Conservation (phyloP, 2,113 vertebrate species). For the Oenanthe melanoleuca region DNA sequence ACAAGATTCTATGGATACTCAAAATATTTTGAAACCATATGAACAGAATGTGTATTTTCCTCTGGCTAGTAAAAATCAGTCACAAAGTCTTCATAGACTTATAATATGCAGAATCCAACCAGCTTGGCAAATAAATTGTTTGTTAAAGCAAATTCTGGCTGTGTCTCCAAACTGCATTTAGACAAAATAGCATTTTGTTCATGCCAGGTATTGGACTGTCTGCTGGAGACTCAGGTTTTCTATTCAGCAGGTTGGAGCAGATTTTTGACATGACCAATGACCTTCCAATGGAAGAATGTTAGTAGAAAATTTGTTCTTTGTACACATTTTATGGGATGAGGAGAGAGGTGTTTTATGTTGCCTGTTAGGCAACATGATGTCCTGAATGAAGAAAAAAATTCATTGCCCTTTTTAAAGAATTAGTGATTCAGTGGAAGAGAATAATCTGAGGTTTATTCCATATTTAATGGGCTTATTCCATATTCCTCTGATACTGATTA, state of each 20-base stretch:
- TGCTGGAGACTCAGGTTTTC: background rate
- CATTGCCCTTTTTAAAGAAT: background rate
- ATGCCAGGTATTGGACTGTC: background rate
- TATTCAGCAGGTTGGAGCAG: slow-evolving; percentile 1
- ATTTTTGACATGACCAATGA: background rate
- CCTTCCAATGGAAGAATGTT: slow-evolving; percentile 5
- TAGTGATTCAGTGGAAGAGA: background rate
- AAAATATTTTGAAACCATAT: slow-evolving; percentile 72
- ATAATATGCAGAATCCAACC: slow-evolving; percentile 1
- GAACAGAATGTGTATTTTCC: slow-evolving; percentile 56
- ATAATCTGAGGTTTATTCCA: background rate
- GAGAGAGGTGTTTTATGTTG: background rate
- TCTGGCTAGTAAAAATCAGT: slow-evolving; percentile 45
- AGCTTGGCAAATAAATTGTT: slow-evolving; percentile 44
- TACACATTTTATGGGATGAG: background rate
- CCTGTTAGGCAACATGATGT: background rate
- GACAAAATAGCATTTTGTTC: slow-evolving; percentile 15
- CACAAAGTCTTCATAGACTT: slow-evolving; percentile 31
- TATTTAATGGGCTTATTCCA: background rate
- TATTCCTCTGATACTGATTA: background rate
- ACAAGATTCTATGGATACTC: slow-evolving; percentile 62
- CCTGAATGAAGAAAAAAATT: background rate
- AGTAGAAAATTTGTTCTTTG: background rate
- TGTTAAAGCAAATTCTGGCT: slow-evolving; percentile 31
- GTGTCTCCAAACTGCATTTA: background rate